phyloP scores from a whole-genome alignment of 1,140 invertebrate genomes.

The Penaeus vannamei region DNA sequence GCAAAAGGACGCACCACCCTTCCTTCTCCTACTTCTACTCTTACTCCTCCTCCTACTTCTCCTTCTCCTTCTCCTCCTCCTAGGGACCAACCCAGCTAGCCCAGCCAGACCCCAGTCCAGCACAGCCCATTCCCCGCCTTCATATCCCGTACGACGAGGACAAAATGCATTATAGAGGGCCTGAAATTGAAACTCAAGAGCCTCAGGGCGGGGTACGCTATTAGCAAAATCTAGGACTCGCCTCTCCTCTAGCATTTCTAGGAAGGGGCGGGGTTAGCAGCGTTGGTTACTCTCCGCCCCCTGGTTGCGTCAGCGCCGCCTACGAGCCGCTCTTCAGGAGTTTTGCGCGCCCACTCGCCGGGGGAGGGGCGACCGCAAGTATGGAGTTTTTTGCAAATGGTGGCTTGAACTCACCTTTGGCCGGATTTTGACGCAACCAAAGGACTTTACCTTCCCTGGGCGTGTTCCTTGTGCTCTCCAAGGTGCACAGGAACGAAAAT shows the following conservation, averaged over 20 bases:
- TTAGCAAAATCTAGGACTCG: slow-evolving; percentile 53
- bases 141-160: slow-evolving; percentile 51
- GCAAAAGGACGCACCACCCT: slow-evolving; percentile 5
- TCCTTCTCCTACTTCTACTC: neutral
- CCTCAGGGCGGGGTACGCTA: slow-evolving; percentile 41
- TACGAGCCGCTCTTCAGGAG: slow-evolving; percentile 45
- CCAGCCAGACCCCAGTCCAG: neutral
- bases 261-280: slow-evolving; percentile 35
- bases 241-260: slow-evolving; percentile 42
- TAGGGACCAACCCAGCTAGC: neutral
- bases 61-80: neutral
- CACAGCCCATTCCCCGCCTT: slow-evolving; percentile 20
- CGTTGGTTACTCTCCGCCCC: slow-evolving; percentile 25
- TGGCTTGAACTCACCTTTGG: slow-evolving; percentile 35
- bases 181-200: slow-evolving; percentile 57
- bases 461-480: neutral
- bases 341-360: slow-evolving; percentile 42
- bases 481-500: slow-evolving; percentile 48
- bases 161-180: slow-evolving; percentile 60
- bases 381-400: slow-evolving; percentile 66
- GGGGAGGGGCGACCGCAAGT: slow-evolving; percentile 48
- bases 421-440: slow-evolving; percentile 29
- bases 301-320: slow-evolving; percentile 56
- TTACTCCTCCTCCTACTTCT: neutral
- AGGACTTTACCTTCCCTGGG: neutral